Base-by-base conservation (phyloP, 2,888 invertebrate species). In the Trissonchulus sp. region DNA sequence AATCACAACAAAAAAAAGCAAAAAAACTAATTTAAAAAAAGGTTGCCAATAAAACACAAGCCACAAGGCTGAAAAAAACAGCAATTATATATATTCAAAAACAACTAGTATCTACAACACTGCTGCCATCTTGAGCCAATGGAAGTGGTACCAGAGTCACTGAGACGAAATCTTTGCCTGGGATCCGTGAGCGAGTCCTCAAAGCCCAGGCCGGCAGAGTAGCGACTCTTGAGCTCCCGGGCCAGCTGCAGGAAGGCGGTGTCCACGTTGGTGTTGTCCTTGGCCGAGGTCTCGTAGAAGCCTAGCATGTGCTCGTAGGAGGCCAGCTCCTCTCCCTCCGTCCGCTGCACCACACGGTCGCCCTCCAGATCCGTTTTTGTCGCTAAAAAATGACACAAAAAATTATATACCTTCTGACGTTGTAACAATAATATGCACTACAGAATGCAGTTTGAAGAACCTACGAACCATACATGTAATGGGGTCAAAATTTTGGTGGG, bases 201-300 rank as follows among this genome's bases (percentile, higher is more conserved):
- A 31, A 74, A 35, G 30, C 30, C n/a, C 1, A 28, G 30, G 28
- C 76, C 76, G 3, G 73, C 69, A 1, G 77, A 60, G 63, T 76
- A 76, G 28, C 74, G 28, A 18, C 60, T 92, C 89, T 94, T 94
- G 77, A 94, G 87, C 87, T 93, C 93, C 72, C 91, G 91, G 75
- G 94, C 94, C 83, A 94, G 87, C 83, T 90, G 91, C 77, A 91
- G 89, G 86, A 94, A 94, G 78, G 92, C 91, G 80, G 92, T 91
- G 85, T 94, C 94, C 79, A 94, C 90, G 86, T 94, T 93, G 72
- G 91, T 91, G 83, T 94, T 94, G 82, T 92, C 92, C 86, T 94
- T 93, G 78, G 93, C 93, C 77, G 93, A 94, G 18, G 93, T 92
- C 86, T 94, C 93, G 87, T 93, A 88, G 48, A 93, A 91, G 85